Evolutionary conservation across 1,140 invertebrate genomes (phyloP), one percentile per base, ranked within the genome.

Genomic region (Hycleus cichorii): DNA sequence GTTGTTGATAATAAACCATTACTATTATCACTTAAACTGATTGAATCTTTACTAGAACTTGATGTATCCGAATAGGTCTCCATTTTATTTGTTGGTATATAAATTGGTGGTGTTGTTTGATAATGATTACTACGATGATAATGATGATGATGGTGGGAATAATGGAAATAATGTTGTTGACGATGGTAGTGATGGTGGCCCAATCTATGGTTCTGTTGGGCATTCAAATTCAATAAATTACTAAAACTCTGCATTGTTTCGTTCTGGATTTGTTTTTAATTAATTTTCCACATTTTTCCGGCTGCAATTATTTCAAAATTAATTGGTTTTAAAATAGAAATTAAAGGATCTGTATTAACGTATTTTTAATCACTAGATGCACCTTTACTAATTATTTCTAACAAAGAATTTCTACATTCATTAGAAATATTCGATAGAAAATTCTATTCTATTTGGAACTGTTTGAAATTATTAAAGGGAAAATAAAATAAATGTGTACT

Each of bases 181-280:
- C 39, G 25, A 45, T 66, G 47, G 39, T 63, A 57, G 48, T 60
- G 54, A 46, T 65, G 53, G 27, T 65, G 58, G 1, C 55, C 61
- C 32, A 59, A 47, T 47, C n/a, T 47, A 44, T 47, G 12, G 9
- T 47, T 47, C 3, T 55, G 52, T 32, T 47, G 49, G 38, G 8
- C 25, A 40, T 51, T 51, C 5, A 51, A 5, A 40, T 51, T 64
- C 45, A 62, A 63, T 24, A 65, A 42, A 49, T 67, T 67, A 48
- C 60, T 67, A 61, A 63, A 67, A 52, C 65, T 67, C 49, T 67
- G 63, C 65, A 67, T 67, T 25, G 38, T 3, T 18, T 18, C 18
- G 18, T 18, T 18, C 18, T 18, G 18, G 1, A 18, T 18, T 18
- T 42, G 9, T 42, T 11, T 42, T 42, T 42, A 4, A 5, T 32